These are phyloP conservation scores for Macropis europaea DNA, from an alignment of 2,888 invertebrate species.

Conservation along the genomic window DNA sequence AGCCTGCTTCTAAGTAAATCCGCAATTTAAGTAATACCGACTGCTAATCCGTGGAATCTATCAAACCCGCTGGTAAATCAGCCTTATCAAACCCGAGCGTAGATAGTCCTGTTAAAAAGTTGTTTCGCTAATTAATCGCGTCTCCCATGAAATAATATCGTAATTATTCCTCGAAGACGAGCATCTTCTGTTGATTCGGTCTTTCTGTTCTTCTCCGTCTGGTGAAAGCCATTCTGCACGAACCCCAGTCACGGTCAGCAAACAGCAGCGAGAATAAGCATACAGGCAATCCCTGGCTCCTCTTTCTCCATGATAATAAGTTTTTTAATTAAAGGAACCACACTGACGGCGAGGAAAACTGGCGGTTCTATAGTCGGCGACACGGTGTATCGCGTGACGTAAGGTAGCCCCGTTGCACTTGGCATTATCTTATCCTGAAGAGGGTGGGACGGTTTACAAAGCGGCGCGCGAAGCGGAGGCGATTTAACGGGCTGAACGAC, in stretches of 20 bases:
- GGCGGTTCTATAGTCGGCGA: neutral
- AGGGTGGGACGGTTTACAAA: conserved; percentile 46
- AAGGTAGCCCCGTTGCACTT: conserved; percentile 37
- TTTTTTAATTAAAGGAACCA: conserved; percentile 58
- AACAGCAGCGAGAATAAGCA: conserved; percentile 34
- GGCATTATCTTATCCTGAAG: conserved; percentile 45
- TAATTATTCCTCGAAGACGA: neutral
- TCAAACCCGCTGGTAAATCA: neutral
- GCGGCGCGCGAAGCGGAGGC: conserved; percentile 53
- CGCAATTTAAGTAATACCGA: conserved; percentile 35
- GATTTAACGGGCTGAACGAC: conserved; percentile 71
- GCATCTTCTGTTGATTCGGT: too few species aligned
- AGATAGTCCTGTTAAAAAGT: neutral
- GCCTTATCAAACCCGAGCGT: neutral
- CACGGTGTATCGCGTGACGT: conserved; percentile 23
- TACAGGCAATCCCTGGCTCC: neutral
- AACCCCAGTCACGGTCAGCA: conserved; percentile 9
- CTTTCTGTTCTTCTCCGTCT: neutral
- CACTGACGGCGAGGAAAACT: neutral
- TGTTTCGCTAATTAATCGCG: conserved; percentile 6
- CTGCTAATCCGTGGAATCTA: neutral
- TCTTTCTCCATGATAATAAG: conserved; percentile 49
- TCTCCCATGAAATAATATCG: neutral
- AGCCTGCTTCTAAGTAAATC: conserved; percentile 16
- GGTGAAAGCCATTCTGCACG: neutral